These are phyloP conservation scores for Lophius piscatorius DNA, from an alignment of 2,113 vertebrate genomes.

Conservation along the genomic window DNA sequence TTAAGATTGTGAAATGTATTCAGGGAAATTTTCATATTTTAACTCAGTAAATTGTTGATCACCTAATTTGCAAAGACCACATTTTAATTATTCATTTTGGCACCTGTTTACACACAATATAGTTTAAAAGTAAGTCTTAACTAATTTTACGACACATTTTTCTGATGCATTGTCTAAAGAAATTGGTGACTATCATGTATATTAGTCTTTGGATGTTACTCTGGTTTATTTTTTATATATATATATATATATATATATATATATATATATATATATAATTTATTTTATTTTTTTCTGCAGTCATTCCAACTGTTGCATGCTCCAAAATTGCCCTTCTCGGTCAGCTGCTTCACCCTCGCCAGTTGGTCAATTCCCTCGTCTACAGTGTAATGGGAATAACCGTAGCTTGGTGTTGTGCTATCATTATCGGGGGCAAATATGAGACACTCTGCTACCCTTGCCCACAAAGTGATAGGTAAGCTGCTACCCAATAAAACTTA, in stretches of 20 bases:
- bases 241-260: too few species aligned
- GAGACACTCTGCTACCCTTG: constrained; percentile 82
- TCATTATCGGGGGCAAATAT: constrained; percentile 85
- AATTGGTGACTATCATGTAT: too few species aligned
- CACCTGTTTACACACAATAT: background rate
- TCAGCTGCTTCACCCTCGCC: constrained; percentile 90
- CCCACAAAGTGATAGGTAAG: constrained; percentile 79
- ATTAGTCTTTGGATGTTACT: background rate
- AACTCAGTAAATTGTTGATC: background rate
- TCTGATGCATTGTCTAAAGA: background rate
- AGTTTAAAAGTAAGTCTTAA: too few species aligned
- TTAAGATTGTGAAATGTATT: background rate
- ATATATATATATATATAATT: too few species aligned
- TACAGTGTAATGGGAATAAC: constrained; percentile 89
- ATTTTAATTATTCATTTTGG: background rate
- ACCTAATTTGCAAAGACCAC: too few species aligned
- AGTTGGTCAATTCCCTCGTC: constrained; percentile 85
- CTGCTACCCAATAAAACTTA: background rate
- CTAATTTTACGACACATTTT: background rate
- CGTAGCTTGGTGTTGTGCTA: constrained; percentile 89
- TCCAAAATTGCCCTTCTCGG: constrained; percentile 90
- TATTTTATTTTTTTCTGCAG: constrained; percentile 72
- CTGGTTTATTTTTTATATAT: too few species aligned
- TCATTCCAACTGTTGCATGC: constrained; percentile 90
- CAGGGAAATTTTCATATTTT: background rate